Base-by-base conservation (phyloP, 2,797 vertebrate genomes). In the Emydoidea blandingii region DNA sequence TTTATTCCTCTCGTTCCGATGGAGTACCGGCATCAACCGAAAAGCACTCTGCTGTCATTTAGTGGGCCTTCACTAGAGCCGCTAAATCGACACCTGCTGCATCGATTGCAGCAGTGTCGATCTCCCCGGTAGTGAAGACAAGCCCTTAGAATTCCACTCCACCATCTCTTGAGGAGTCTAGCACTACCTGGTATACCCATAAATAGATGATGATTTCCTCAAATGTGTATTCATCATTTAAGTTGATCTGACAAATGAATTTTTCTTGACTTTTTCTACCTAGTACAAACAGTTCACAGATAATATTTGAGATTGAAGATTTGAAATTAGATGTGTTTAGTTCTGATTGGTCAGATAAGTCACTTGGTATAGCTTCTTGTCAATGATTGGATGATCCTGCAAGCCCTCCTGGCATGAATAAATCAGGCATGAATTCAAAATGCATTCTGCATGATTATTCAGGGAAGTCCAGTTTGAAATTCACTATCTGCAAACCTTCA, bases 191-290 rank as follows among this genome's bases (percentile, higher is more conserved):
- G 44, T 27, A 47, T 44, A 29, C 12, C 12, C 14, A 76, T 76
- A 47, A 47, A 76, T 29, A 76, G 7, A 44, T 74, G 72, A 76
- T 12, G 74, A 29, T 76, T 76, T 76, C 23, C 74, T 47, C 41
- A 76, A 49, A 16, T 76, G 74, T 47, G 74, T 76, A 47, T 49
- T 47, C 44, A 44, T 76, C 44, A 44, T 44, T 44, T 72, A 37
- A 41, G 37, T 37, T 74, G 41, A 41, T 44, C 37, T 44, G 37
- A 74, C 68, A 72, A 37, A 41, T 95, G 93, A 5, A 4, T 92
- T 92, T 97, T 96, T 92, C 91, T 93, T 96, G 93, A 94, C 85
- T 92, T 88, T 92, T 81, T 97, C 87, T 54, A 79, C 93, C 84
- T 96, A 87, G 94, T 96, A 94, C 90, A 59, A 90, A 94, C 92